Evolutionary conservation across 1,140 invertebrate genomes (phyloP).

Genomic region (Musca vetustissima): DNA sequence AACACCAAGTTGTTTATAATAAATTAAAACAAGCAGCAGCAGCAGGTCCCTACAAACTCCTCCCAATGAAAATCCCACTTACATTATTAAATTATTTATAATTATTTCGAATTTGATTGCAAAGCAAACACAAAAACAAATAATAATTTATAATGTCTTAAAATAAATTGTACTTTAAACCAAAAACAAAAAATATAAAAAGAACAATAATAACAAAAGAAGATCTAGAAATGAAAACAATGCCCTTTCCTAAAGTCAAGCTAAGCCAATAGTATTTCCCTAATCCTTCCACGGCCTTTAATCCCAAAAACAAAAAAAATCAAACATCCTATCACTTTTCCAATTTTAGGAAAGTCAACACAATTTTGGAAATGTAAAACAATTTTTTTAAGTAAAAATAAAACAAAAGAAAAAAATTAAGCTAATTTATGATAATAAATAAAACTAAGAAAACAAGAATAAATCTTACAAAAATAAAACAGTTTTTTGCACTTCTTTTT

Average conservation of each 20-base stretch:
- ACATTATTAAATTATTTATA: too few species aligned
- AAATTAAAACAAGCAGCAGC: too few species aligned
- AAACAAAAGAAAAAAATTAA: not conserved
- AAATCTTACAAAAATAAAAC: not conserved
- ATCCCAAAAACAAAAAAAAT: too few species aligned
- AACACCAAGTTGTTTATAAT: too few species aligned
- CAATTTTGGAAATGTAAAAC: not conserved
- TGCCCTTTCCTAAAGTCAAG: too few species aligned
- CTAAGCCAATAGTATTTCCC: not conserved
- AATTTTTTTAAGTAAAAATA: conserved; percentile 1
- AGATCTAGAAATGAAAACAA: not conserved
- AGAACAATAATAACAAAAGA: too few species aligned
- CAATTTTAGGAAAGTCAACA: not conserved
- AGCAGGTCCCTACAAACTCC: too few species aligned
- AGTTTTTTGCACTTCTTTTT: conserved; percentile 20
- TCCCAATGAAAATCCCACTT: too few species aligned
- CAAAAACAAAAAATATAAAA: not conserved
- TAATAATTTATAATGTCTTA: conserved; percentile 1
- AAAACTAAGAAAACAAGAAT: not conserved
- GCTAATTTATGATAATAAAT: not conserved
- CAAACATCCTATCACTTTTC: too few species aligned
- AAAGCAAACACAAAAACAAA: conserved; percentile 1
- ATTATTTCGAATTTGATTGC: conserved; percentile 11
- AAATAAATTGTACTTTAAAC: not conserved
- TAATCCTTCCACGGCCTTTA: not conserved